phyloP scores from a whole-genome alignment of 2,113 vertebrate genomes.

The Scortum barcoo region DNA sequence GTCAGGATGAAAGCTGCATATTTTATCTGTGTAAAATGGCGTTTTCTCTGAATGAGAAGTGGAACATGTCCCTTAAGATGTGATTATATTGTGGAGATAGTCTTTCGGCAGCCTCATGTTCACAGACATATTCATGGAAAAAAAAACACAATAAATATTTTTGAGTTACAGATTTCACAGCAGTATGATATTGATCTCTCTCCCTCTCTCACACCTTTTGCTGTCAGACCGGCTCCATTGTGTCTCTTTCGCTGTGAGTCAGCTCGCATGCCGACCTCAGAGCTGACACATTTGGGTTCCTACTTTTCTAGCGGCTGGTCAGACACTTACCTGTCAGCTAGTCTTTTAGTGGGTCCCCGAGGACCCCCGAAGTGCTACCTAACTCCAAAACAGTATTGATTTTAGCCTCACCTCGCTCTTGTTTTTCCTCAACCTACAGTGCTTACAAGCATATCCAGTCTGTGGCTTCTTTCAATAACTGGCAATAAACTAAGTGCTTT shows the following conservation, averaged over 20 bases:
- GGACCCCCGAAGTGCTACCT: slow-evolving; percentile 60
- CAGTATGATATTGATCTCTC: slow-evolving; percentile 53
- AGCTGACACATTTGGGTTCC: slow-evolving; percentile 58
- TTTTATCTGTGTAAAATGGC: slow-evolving; percentile 26
- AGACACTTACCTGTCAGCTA: slow-evolving; percentile 73
- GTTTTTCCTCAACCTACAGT: slow-evolving; percentile 71
- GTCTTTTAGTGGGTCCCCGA: slow-evolving; percentile 70
- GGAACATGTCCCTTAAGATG: neutral
- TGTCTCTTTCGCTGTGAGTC: slow-evolving; percentile 51
- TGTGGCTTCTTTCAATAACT: slow-evolving; percentile 46
- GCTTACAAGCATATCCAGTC: slow-evolving; percentile 51
- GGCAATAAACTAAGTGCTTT: slow-evolving; percentile 35
- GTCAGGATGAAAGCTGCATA: slow-evolving; percentile 10
- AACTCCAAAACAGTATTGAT: slow-evolving; percentile 74
- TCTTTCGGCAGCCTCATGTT: slow-evolving; percentile 18
- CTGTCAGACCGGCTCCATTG: slow-evolving; percentile 54
- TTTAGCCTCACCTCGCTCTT: slow-evolving; percentile 65
- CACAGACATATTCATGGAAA: slow-evolving; percentile 6
- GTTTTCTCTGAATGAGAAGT: slow-evolving; percentile 1
- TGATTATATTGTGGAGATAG: neutral
- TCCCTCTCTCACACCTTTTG: slow-evolving; percentile 28
- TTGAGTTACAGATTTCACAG: slow-evolving; percentile 40
- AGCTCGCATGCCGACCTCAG: slow-evolving; percentile 66
- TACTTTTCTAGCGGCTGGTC: slow-evolving; percentile 56
- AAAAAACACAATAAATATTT: slow-evolving; percentile 25